Base-by-base conservation (phyloP, 2,888 invertebrate species). In the Leptinotarsa haldemani region DNA sequence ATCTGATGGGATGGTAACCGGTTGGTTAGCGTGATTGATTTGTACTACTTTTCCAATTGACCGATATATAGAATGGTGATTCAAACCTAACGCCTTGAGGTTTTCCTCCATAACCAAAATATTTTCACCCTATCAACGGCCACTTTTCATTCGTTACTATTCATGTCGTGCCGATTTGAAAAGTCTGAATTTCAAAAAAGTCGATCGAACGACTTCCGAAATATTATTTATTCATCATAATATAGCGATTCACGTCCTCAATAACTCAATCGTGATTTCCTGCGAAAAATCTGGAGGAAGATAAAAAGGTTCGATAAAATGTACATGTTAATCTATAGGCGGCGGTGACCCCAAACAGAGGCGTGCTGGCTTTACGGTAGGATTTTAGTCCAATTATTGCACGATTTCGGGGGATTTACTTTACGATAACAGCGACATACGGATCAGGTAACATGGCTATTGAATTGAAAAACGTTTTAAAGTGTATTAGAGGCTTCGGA, bases 261-360 rank as follows among this genome's bases (percentile, higher is more conserved):
- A 74, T 74, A 70, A 70, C 73, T 74, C 73, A 74, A 74, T 74
- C 73, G 65, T 70, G 61, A 74, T 74, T 70, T 74, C 73, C 73
- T 63, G 70, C 70, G 63, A 74, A 70, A 70, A 74, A 74, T 58
- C 66, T 56, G 70, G 63, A 58, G 48, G 47, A 30, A 70, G 74
- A 78, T 76, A 71, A 73, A 74, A 74, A 73, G 76, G 65, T 47
- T 65, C 65, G 78, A 78, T 76, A 78, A 78, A 67, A 64, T 67
- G 74, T 71, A 78, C 76, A 76, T 78, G 76, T 76, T 75, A 78
- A 78, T 78, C 74, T 70, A 61, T 25, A 47, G 70, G 56, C 40
- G 18, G 50, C 40, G 67, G 30, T 67, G 66, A 40, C 61, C 40
- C n/a, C n/a, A 3, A 16, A 30, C 61, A 61, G 25, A 12, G 61